Conservation (phyloP, 2,113 vertebrate genomes). For the Atherinomorus stipes region DNA sequence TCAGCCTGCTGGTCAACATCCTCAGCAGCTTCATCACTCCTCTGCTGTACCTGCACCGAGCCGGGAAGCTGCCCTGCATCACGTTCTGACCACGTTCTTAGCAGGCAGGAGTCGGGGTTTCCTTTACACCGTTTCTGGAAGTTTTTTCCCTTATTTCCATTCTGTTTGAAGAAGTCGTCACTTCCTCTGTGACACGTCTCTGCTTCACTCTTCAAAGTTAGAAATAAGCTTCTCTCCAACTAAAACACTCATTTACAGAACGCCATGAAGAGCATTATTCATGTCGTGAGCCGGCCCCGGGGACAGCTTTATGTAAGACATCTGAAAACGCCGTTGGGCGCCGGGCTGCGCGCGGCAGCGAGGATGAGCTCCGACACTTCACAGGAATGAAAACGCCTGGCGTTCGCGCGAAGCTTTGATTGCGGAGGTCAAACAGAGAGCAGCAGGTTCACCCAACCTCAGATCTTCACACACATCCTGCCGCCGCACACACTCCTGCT, state of each 20-base stretch:
- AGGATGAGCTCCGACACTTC: slow-evolving; percentile 44
- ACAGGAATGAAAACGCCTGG: slow-evolving; percentile 41
- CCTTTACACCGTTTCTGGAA: not conserved
- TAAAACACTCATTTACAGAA: slow-evolving; percentile 20
- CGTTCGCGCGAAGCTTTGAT: slow-evolving; percentile 56
- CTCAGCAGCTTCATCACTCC: slow-evolving; percentile 25
- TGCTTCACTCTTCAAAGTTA: slow-evolving; percentile 45
- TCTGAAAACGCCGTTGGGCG: slow-evolving; percentile 21
- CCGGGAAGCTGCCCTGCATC: slow-evolving; percentile 14
- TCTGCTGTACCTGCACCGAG: slow-evolving; percentile 20
- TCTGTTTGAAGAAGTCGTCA: slow-evolving; percentile 17
- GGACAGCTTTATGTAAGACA: slow-evolving; percentile 48
- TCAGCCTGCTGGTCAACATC: not conserved
- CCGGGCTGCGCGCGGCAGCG: not conserved
- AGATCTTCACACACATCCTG: not conserved
- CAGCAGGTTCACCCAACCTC: slow-evolving; percentile 54
- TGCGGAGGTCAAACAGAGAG: slow-evolving; percentile 63
- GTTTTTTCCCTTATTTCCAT: not conserved
- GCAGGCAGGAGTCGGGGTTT: too few species aligned
- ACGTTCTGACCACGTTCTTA: not conserved
- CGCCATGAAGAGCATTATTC: slow-evolving; percentile 60
- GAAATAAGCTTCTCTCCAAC: slow-evolving; percentile 15
- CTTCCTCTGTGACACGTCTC: slow-evolving; percentile 1
- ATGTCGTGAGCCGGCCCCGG: slow-evolving; percentile 23
- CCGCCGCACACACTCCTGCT: slow-evolving; percentile 24